These are phyloP conservation scores for Fukomys damarensis DNA, from an alignment of 2,113 vertebrate genomes.

Conservation along the genomic window DNA sequence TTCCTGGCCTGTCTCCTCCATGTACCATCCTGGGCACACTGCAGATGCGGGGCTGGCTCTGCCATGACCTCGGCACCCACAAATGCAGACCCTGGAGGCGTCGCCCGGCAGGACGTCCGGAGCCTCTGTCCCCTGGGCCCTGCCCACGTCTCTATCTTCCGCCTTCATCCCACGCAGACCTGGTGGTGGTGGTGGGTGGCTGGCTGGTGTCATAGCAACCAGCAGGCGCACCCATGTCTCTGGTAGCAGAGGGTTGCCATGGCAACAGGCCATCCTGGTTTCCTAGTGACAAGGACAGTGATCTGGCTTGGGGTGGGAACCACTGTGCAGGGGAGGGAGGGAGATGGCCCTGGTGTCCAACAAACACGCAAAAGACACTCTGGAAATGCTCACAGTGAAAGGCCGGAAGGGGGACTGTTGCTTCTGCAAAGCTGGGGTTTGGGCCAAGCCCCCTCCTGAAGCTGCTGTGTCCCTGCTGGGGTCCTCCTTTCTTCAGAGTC, in stretches of 20 bases:
- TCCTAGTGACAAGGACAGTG: neutral
- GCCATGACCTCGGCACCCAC: too few species aligned
- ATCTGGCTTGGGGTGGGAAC: neutral
- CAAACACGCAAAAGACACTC: neutral
- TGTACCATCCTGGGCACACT: too few species aligned
- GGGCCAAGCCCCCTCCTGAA: neutral
- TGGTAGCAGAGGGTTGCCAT: constrained; percentile 15
- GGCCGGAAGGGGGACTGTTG: neutral
- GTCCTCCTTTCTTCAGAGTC: fast-evolving
- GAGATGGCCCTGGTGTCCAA: neutral
- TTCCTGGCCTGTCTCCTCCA: neutral
- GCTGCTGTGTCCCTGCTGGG: neutral
- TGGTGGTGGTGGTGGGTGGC: constrained; percentile 17
- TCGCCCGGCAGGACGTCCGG: neutral
- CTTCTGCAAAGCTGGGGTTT: neutral
- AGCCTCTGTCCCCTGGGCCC: neutral
- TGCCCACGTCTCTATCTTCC: neutral
- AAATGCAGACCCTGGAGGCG: fast-evolving
- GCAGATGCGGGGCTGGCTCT: neutral
- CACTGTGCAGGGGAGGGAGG: neutral
- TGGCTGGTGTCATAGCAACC: constrained; percentile 34
- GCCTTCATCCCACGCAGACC: neutral
- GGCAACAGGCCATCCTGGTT: constrained; percentile 18
- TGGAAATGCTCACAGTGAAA: neutral
- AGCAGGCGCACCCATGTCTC: constrained; percentile 1